phyloP scores from a whole-genome alignment of 2,888 invertebrate species.

The Amphipoea oculea region DNA sequence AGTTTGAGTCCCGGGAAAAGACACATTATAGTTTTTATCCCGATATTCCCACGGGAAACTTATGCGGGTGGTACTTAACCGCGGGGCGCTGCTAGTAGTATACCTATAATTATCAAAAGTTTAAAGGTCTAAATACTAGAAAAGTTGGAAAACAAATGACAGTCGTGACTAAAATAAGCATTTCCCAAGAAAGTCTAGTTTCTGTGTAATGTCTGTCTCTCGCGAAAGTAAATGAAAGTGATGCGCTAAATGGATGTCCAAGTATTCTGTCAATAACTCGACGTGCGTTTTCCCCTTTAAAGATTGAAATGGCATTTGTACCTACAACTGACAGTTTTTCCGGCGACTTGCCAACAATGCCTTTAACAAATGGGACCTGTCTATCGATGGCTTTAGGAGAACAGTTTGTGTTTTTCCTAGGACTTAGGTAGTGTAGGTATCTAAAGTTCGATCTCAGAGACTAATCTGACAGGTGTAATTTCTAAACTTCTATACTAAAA shows the following conservation, averaged over 20 bases:
- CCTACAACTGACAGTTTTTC: background rate
- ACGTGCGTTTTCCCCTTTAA: constrained; percentile 4
- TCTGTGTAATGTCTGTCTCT: constrained; percentile 22
- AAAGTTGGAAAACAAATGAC: too few relatives aligned
- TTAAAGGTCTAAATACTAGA: too few relatives aligned
- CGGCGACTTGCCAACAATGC: constrained; percentile 8
- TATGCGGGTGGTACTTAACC: too few relatives aligned
- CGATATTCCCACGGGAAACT: too few relatives aligned
- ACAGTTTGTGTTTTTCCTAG: background rate
- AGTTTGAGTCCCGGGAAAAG: too few relatives aligned
- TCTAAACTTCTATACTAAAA: too few relatives aligned
- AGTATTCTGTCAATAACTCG: constrained; percentile 29
- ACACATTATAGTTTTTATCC: too few relatives aligned
- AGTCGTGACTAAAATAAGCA: background rate
- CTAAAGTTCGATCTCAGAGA: too few relatives aligned
- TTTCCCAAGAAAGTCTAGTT: constrained; percentile 32
- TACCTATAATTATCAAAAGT: too few relatives aligned
- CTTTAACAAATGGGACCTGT: background rate
- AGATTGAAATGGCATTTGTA: constrained; percentile 12
- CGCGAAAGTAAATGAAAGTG: constrained; percentile 45
- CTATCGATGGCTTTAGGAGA: background rate
- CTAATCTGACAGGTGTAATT: too few relatives aligned
- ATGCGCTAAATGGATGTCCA: constrained; percentile 10
- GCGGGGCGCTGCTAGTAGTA: too few relatives aligned
- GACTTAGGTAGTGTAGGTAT: background rate